A percentile compares a stretch with the other conserved stretches of the same genome.
phyloP scores from a whole-genome alignment of 1,140 invertebrate genomes.

The Apis laboriosa region DNA sequence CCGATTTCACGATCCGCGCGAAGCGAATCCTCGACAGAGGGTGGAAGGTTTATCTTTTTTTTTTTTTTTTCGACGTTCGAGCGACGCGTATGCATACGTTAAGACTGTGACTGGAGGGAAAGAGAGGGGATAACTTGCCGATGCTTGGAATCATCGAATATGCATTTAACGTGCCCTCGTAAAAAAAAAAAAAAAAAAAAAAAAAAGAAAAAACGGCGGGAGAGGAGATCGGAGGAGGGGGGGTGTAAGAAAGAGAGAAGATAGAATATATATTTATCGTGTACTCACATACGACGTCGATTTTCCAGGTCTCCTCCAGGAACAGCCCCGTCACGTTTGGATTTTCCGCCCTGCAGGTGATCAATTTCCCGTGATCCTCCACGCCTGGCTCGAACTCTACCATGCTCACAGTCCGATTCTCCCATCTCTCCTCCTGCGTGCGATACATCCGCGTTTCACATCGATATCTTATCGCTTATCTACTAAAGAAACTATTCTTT shows the following conservation, averaged over 20 bases:
- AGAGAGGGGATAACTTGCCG: neutral
- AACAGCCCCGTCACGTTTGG: conserved; percentile 90
- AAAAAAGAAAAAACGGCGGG: no score
- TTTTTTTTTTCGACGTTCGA: conserved; percentile 45
- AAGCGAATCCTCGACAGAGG: neutral
- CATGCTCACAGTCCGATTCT: conserved; percentile 91
- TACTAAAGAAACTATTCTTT: no score
- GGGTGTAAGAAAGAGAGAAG: neutral
- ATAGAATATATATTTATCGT: conserved; percentile 44
- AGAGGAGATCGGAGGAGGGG: neutral
- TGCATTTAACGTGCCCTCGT: conserved; percentile 41
- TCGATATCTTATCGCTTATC: no score
- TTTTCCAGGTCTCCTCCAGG: conserved; percentile 91
- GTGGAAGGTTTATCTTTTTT: conserved; percentile 32
- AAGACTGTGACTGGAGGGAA: neutral
- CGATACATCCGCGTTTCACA: neutral
- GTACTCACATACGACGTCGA: conserved; percentile 94
- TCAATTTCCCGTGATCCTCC: conserved; percentile 86
- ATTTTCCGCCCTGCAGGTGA: conserved; percentile 89
- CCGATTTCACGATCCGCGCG: conserved; percentile 51
- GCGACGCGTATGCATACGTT: conserved; percentile 34
- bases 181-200: no score
- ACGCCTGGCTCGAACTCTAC: conserved; percentile 88
- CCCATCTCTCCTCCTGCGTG: conserved; percentile 88
- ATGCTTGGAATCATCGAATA: conserved; percentile 46